Evolutionary conservation across 2,797 vertebrate genomes (phyloP), one percentile per base, ranked within the genome.

Genomic region (Amniataba percoides): DNA sequence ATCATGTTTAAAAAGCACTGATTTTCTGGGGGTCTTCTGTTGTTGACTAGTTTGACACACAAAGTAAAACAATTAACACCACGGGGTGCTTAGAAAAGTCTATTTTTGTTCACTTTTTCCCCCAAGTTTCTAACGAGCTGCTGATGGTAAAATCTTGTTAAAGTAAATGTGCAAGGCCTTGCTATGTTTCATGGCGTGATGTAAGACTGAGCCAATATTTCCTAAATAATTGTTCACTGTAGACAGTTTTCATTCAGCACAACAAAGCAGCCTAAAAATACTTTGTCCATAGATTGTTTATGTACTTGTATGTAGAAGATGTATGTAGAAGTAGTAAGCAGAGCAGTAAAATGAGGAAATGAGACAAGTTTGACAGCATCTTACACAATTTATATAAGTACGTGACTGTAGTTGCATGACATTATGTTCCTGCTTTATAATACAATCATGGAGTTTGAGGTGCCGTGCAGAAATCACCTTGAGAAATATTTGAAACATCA

Each of bases 11-110:
- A 83, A 88, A 88, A 66, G 46, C 80, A 74, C 23, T 64, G 80
- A 89, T 89, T 90, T 85, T 90, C 59, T 73, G 59, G 39, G 60
- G 58, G 34, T 75, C 42, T 66, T 91, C 79, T 86, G 74, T 75
- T 88, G 78, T 84, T 85, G 81, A 81, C 80, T 88, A 72, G 64
- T 90, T 90, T 90, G 85, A 88, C 83, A 90, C 70, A 86, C 83
- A 91, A 89, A 92, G 69, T 74, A 88, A 88, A 93, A 93, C 84
- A 91, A 92, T 93, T 91, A 91, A 71, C 87, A 88, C 87, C 73
- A 71, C 71, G 18, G 87, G 78, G 81, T 77, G 74, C 84, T 71
- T 46, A 43, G 56, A 72, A 86, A 83, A 91, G 78, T 85, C 56
- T 87, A 78, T 76, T 89, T 85, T 63, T 71, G 75, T 71, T 78